A percentile compares a stretch with the other conserved stretches of the same genome.
Conservation (phyloP, 1,140 invertebrate species). For the Metopolophium dirhodum region DNA sequence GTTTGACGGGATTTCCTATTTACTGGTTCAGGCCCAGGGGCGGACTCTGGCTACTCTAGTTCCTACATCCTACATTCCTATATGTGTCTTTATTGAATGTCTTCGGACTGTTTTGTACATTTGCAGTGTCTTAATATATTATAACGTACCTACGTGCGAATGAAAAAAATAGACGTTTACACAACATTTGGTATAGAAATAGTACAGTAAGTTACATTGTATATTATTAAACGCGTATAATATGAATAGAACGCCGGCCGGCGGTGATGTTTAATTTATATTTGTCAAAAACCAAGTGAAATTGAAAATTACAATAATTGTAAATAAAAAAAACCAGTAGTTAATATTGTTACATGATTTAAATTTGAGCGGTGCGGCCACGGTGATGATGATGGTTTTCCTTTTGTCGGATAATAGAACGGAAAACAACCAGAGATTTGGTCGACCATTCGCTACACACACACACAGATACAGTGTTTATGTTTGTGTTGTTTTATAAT, state of each 20-base stretch:
- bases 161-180: not conserved
- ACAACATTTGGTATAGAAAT: not conserved
- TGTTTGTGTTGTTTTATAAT: not conserved
- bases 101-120: too few species aligned
- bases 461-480: not conserved
- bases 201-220: not conserved
- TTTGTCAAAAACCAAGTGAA: not conserved
- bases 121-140: too few species aligned
- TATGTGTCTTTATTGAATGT: not conserved
- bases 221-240: not conserved
- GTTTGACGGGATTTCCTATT: not conserved
- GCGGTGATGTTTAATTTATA: not conserved
- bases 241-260: not conserved
- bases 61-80: not conserved
- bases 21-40: too few species aligned
- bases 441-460: not conserved
- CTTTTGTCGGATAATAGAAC: slow-evolving; percentile 9
- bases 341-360: not conserved
- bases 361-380: not conserved
- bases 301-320: not conserved
- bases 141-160: too few species aligned
- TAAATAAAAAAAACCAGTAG: not conserved
- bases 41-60: too few species aligned
- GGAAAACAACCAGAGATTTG: not conserved
- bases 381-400: not conserved